A percentile compares a stretch with the other conserved stretches of the same genome.
These are phyloP conservation scores for Aethina tumida DNA, from an alignment of 1,140 invertebrate genomes.

Conservation along the genomic window DNA sequence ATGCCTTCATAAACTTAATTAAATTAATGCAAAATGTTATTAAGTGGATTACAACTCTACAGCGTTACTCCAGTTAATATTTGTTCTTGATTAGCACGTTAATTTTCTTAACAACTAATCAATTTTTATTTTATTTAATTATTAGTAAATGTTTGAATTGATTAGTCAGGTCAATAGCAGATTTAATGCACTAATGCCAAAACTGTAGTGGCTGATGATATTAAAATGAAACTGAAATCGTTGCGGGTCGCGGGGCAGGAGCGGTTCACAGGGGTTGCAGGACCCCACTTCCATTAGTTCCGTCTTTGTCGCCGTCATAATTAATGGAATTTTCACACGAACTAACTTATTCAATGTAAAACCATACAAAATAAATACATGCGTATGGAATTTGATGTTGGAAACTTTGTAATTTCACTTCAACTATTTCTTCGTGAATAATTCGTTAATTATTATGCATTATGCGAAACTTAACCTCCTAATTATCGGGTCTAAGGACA, in stretches of 20 bases:
- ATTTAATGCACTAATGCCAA: slow-evolving; percentile 32
- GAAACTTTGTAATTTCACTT: slow-evolving; percentile 5
- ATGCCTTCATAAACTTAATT: slow-evolving; percentile 19
- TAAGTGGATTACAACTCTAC: slow-evolving; percentile 13
- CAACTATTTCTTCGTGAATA: background rate
- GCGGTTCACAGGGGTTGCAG: slow-evolving; percentile 7
- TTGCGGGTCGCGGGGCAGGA: slow-evolving; percentile 23
- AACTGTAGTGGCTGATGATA: slow-evolving; percentile 28
- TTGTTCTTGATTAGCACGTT: too few relatives aligned
- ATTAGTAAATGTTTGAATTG: too few relatives aligned
- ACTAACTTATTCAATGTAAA: slow-evolving; percentile 18
- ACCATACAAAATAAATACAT: slow-evolving; percentile 13
- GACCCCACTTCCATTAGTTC: slow-evolving; percentile 18
- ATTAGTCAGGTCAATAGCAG: slow-evolving; percentile 26
- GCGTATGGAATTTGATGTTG: slow-evolving; percentile 13
- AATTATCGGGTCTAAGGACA: too few relatives aligned
- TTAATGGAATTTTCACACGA: slow-evolving; percentile 23
- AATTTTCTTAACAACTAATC: too few relatives aligned
- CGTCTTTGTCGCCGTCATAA: slow-evolving; percentile 23
- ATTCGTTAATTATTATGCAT: too few relatives aligned
- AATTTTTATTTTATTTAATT: too few relatives aligned
- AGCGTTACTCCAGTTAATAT: too few relatives aligned
- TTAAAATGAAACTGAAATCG: slow-evolving; percentile 30
- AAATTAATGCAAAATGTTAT: slow-evolving; percentile 19
- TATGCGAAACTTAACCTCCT: too few relatives aligned